Evolutionary conservation across 1,140 invertebrate genomes (phyloP).

Genomic region (Drosophila kohkoa): DNA sequence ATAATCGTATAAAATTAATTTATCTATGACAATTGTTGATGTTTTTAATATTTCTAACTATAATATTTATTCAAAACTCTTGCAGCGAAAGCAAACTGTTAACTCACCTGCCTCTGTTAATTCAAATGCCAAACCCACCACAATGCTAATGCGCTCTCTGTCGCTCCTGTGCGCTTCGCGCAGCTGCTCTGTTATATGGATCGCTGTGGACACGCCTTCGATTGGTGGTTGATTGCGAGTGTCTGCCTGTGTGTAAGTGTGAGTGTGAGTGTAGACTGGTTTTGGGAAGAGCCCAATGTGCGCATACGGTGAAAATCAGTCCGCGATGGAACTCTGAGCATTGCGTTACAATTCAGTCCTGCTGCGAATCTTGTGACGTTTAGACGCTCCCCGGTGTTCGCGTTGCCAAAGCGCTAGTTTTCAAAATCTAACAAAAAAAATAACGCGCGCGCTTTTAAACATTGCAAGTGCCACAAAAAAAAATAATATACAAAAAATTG

Average conservation of each 20-base stretch:
- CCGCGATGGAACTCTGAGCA: conserved; percentile 56
- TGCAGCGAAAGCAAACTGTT: not conserved
- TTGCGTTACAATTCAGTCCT: conserved; percentile 75
- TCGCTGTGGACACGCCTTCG: conserved; percentile 40
- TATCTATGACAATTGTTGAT: no score
- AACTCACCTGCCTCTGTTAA: conserved; percentile 39
- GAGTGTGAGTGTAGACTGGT: conserved; percentile 33
- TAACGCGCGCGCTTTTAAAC: conserved; percentile 19
- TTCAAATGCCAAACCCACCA: conserved; percentile 19
- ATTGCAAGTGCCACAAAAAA: conserved; percentile 19
- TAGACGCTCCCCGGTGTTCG: conserved; percentile 64
- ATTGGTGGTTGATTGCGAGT: conserved; percentile 40
- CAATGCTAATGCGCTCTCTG: conserved; percentile 26
- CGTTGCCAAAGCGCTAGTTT: conserved; percentile 58
- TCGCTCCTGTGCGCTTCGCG: conserved; percentile 3
- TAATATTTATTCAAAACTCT: not conserved
- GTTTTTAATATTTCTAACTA: no score
- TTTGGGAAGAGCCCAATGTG: conserved; percentile 37
- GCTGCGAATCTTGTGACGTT: conserved; percentile 82
- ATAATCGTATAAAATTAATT: no score
- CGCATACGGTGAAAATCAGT: conserved; percentile 42
- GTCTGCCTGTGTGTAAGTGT: conserved; percentile 3
- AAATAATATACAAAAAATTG: conserved; percentile 13
- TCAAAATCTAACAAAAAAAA: conserved; percentile 39
- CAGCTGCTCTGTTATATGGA: conserved; percentile 6